These are phyloP conservation scores for Chaetorhynchus papuensis DNA, from an alignment of 2,113 vertebrate species.

Conservation along the genomic window DNA sequence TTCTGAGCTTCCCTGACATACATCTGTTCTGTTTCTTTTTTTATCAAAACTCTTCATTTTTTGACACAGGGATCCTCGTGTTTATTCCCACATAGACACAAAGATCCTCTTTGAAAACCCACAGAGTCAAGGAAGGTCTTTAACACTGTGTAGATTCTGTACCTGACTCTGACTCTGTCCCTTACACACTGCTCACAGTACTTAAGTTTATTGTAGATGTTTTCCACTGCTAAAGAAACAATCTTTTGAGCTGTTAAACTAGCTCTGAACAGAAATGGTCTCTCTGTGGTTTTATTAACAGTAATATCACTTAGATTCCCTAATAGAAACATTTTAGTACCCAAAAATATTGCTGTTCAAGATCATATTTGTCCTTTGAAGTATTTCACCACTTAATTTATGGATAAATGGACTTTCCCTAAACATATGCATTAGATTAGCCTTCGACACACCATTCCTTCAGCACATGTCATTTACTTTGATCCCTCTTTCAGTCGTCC, in stretches of 20 bases:
- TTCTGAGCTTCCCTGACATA: background rate
- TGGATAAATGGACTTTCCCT: slow-evolving; percentile 55
- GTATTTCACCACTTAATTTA: slow-evolving; percentile 59
- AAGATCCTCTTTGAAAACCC: background rate
- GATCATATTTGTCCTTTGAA: slow-evolving; percentile 62
- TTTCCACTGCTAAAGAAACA: slow-evolving; percentile 5
- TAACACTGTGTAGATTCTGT: background rate
- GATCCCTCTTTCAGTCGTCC: slow-evolving; percentile 39
- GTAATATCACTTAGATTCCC: slow-evolving; percentile 23
- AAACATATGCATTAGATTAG: slow-evolving; percentile 63
- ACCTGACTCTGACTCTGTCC: background rate
- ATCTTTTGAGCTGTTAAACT: slow-evolving; percentile 15
- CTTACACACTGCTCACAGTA: background rate
- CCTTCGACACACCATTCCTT: slow-evolving; percentile 46
- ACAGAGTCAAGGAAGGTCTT: background rate
- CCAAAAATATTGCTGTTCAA: slow-evolving; percentile 39
- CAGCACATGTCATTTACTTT: slow-evolving; percentile 64
- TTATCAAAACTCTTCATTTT: background rate
- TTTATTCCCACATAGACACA: background rate
- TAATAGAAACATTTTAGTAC: slow-evolving; percentile 57
- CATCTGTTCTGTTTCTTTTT: background rate
- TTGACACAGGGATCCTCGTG: background rate
- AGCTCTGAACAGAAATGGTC: slow-evolving; percentile 2
- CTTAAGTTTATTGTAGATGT: background rate
- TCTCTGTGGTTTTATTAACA: slow-evolving; percentile 49